phyloP scores from a whole-genome alignment of 2,888 invertebrate genomes.

The Drosophila emarginata region DNA sequence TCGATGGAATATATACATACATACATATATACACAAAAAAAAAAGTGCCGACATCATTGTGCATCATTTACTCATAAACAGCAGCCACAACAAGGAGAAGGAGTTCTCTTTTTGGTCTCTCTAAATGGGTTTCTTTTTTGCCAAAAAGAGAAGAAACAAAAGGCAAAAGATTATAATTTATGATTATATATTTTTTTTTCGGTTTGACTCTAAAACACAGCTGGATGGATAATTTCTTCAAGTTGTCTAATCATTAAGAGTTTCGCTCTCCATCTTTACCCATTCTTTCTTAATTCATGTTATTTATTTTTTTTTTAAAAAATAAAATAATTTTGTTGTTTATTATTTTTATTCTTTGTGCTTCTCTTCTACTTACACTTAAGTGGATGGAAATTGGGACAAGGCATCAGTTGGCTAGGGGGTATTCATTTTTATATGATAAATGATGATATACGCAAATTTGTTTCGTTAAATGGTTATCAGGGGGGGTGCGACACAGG shows the following conservation, averaged over 20 bases:
- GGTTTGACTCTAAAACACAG: neutral
- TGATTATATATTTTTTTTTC: slow-evolving; percentile 3
- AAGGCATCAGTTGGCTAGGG: slow-evolving; percentile 46
- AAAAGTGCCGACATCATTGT: slow-evolving; percentile 55
- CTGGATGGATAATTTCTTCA: slow-evolving; percentile 4
- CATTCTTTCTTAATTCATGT: slow-evolving; percentile 24
- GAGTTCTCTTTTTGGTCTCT: neutral
- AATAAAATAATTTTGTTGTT: slow-evolving; percentile 33
- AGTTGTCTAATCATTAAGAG: slow-evolving; percentile 4
- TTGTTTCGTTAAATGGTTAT: slow-evolving; percentile 60
- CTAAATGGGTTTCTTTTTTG: slow-evolving; percentile 20
- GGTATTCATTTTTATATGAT: slow-evolving; percentile 45
- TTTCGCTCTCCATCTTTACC: neutral
- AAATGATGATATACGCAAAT: slow-evolving; percentile 68
- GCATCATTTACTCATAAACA: slow-evolving; percentile 31
- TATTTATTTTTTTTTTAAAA: slow-evolving; percentile 37
- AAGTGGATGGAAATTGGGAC: slow-evolving; percentile 50
- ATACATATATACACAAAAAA: neutral
- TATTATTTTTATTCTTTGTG: slow-evolving; percentile 38
- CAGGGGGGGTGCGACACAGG: neutral
- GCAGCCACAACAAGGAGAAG: slow-evolving; percentile 34
- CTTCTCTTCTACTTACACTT: slow-evolving; percentile 9
- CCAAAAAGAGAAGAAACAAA: too few relatives aligned
- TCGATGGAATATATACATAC: slow-evolving; percentile 7
- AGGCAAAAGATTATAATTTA: slow-evolving; percentile 17